These are phyloP conservation scores for Melitaea cinxia DNA, from an alignment of 1,140 invertebrate species.

Conservation along the genomic window DNA sequence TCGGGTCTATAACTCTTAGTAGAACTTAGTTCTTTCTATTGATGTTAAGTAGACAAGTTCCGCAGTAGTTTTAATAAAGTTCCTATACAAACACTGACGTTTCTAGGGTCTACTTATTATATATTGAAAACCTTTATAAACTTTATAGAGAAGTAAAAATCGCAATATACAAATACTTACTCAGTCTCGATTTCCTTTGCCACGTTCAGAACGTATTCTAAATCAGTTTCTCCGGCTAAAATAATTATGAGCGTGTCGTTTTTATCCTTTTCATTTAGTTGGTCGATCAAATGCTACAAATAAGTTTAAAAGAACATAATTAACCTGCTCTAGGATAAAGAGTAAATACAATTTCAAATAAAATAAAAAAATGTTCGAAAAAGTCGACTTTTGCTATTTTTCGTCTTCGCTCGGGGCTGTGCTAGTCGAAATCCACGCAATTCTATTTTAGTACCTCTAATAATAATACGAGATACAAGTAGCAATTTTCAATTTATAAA, in stretches of 20 bases:
- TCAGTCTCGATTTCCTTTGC: constrained; percentile 89
- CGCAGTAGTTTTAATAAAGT: too few relatives aligned
- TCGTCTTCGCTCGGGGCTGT: too few relatives aligned
- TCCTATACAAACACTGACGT: too few relatives aligned
- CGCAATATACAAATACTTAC: constrained; percentile 79
- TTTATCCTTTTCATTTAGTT: constrained; percentile 89
- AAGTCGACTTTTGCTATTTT: too few relatives aligned
- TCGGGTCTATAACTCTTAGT: too few relatives aligned
- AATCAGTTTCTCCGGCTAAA: constrained; percentile 93
- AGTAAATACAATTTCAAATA: not conserved
- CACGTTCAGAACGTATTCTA: constrained; percentile 87
- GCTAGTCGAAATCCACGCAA: too few relatives aligned
- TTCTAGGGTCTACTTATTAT: not conserved
- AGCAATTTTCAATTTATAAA: too few relatives aligned
- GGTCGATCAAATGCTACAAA: constrained; percentile 90
- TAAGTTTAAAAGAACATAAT: constrained; percentile 7
- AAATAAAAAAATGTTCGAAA: too few relatives aligned
- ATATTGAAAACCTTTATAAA: not conserved
- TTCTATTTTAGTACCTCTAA: too few relatives aligned
- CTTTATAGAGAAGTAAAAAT: not conserved
- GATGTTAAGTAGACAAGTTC: too few relatives aligned
- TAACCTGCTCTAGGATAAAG: not conserved
- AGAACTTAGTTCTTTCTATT: too few relatives aligned
- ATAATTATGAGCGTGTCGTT: constrained; percentile 94
- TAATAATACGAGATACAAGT: too few relatives aligned